Base-by-base conservation (phyloP, 2,888 invertebrate species). In the Papilio demoleus region DNA sequence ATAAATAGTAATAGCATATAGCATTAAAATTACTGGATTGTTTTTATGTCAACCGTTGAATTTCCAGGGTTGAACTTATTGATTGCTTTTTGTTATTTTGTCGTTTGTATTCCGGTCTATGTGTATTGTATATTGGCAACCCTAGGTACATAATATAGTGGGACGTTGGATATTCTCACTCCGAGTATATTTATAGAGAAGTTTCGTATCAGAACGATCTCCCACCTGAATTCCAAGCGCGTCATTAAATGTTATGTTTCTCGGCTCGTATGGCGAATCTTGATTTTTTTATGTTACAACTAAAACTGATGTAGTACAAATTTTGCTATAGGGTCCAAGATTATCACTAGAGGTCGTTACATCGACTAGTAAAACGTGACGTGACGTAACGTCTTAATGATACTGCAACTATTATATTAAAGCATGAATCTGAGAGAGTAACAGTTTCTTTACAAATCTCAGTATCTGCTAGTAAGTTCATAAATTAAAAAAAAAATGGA, bases 221-320 rank as follows among this genome's bases (percentile, higher is more conserved):
- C 63, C 63, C 63, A 63, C 63, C 63, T 63, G 63, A 63, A 63
- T 63, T 47, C 63, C 47, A 12, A 34, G 19, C 34, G 50, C 27
- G 63, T 63, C 63, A 63, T 47, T 50, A 50, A 63, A 63, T 63
- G 38, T 22, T 40, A 40, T 60, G 50, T 34, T 62, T 45, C 45
- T n/a, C 27, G 12, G 6, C n/a, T 31, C 53, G 53, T 56, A 31
- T 56, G 12, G 53, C 9, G 31, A 56, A 56, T 56, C 24, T 31
- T 31, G 31, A 17, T 17, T 53, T 50, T 50, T 53, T 1, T 38
- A 38, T 38, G 0, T 38, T 17, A n/a, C 11, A 17, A 5, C 17
- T 42, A 17, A 2, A 47, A n/a, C n/a, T n/a, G n/a, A 9, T 11
- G 22, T 38, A 38, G 38, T 38, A 38, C 38, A 38, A 14, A 38